Evolutionary conservation across 1,140 invertebrate species (phyloP), one percentile per base, ranked within the genome.

Genomic region (Meteorus sp.): DNA sequence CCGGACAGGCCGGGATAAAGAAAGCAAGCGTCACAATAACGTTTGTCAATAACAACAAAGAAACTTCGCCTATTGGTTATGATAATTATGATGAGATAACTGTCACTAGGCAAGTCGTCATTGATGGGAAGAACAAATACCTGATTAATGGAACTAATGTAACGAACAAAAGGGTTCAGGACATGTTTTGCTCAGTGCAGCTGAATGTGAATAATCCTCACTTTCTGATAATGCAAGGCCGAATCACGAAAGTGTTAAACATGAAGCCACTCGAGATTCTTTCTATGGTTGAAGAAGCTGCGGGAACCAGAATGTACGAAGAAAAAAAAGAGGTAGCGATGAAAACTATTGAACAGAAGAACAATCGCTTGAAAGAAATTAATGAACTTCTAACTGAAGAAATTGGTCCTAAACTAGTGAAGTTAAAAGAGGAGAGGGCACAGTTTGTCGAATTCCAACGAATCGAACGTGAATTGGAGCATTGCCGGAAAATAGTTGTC

Each of bases 131-230:
- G 74, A 95, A 94, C 72, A 97, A 95, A 70, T 99, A 99, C 70
- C 80, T 95, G 56, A 95, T 99, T 39, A 99, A 99, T 82, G 96
- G 97, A 4, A 88, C 87, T 33, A 90, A 88, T 76, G 94, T 95
- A 0, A 84, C 90, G 63, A 95, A 95, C 73, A 94, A 92, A 69
- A 82, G 91, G 67, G 92, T 99, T 0, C 87, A 90, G 53, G 97
- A 99, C 80, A 81, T 99, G 64, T 99, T 99, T 76, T 91, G 93
- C 66, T 97, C 96, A 0, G 90, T 99, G 5, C 95, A 98, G 71
- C 80, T 99, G 1, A 99, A 99, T 79, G 94, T 99, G 0, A 99
- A 99, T 78, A 99, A 99, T 84, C 97, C 97, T 2, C 97, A 99
- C 77, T 99, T 99, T 76, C 85, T 99, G 3, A 99, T 99, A 66